These are phyloP conservation scores for Caenorhabditis sinica DNA, from an alignment of 2,888 invertebrate species.

Conservation along the genomic window DNA sequence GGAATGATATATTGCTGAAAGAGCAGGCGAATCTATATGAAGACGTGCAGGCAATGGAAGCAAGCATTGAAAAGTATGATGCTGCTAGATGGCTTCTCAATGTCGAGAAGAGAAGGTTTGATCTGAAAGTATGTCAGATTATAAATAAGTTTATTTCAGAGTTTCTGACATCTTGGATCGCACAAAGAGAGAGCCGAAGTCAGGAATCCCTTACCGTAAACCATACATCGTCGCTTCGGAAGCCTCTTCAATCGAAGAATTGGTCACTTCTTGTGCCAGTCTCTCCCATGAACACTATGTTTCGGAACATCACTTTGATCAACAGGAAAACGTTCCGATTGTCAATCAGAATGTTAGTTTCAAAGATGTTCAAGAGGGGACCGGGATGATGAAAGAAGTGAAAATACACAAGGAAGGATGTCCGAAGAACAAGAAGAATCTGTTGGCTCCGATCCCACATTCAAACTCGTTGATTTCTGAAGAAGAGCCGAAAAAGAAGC, in stretches of 20 bases:
- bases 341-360: neutral
- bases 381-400: neutral
- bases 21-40: constrained; percentile 63
- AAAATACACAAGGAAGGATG: constrained; percentile 48
- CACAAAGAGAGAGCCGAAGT: constrained; percentile 57
- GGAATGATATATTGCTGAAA: constrained; percentile 30
- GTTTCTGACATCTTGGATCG: constrained; percentile 62
- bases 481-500: neutral
- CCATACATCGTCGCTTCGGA: constrained; percentile 45
- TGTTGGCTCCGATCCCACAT: constrained; percentile 34
- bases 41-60: constrained; percentile 54
- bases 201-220: constrained; percentile 42
- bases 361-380: neutral
- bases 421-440: constrained; percentile 37
- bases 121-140: neutral
- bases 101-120: constrained; percentile 58
- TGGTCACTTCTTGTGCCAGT: constrained; percentile 47
- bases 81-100: constrained; percentile 62
- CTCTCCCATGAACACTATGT: constrained; percentile 40
- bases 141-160: constrained; percentile 4
- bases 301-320: constrained; percentile 30
- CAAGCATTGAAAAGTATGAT: constrained; percentile 56
- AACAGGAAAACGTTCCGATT: neutral
- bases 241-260: constrained; percentile 42
- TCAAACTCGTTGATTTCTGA: constrained; percentile 55